Evolutionary conservation across 2,797 vertebrate species (phyloP).

Genomic region (Diceros bicornis): DNA sequence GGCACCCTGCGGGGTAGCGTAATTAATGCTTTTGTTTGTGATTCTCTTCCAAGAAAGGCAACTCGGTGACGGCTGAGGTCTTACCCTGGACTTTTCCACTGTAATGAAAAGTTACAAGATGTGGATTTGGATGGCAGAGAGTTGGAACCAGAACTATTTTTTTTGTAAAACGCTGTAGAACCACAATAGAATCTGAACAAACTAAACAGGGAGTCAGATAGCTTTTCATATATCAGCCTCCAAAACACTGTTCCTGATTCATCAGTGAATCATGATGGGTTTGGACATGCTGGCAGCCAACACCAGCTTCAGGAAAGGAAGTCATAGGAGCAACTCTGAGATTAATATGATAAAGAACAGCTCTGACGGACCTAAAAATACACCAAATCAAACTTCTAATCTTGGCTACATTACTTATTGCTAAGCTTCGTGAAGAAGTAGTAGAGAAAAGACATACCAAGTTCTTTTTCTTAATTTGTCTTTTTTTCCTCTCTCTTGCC

Average conservation of each 20-base stretch:
- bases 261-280: constrained; percentile 69
- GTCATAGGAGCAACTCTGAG: constrained; percentile 66
- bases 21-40: not conserved
- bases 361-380: constrained; percentile 35
- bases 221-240: constrained; percentile 78
- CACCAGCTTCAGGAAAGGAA: constrained; percentile 61
- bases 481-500: not conserved
- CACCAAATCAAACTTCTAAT: constrained; percentile 13
- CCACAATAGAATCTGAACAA: constrained; percentile 69
- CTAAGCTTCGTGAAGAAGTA: not conserved
- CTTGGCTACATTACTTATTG: not conserved
- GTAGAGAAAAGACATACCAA: not conserved
- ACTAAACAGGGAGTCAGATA: constrained; percentile 72
- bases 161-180: constrained; percentile 70
- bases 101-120: constrained; percentile 30
- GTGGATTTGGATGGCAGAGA: not conserved
- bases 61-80: not conserved
- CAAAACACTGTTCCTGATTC: constrained; percentile 78
- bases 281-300: constrained; percentile 76
- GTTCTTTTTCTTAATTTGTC: not conserved
- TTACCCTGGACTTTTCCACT: not conserved
- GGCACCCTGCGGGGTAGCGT: rapidly evolving
- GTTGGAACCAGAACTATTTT: constrained; percentile 67
- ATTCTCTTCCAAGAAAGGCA: constrained; percentile 25
- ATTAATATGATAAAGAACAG: constrained; percentile 77